Evolutionary conservation across 1,140 invertebrate species (phyloP), one percentile per base, ranked within the genome.

Genomic region (Ridgeia piscesae): DNA sequence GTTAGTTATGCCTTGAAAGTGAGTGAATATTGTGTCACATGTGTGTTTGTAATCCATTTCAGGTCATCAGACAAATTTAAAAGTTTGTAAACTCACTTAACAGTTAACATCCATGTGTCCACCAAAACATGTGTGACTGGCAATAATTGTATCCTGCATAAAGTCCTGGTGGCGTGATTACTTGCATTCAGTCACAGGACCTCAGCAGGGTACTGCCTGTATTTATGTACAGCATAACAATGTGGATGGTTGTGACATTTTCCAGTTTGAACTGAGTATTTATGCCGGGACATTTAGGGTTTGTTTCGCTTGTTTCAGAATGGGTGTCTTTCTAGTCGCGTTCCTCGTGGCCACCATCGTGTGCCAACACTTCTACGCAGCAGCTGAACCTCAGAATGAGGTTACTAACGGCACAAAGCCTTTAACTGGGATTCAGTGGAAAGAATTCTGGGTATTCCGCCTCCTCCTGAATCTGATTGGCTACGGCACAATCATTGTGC

Each of bases 401-500:
- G 33, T 14, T 14, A 90, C 17, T 34, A 14, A 35, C 17, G 17
- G 17, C 89, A 9, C 17, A 31, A 77, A 31, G 14, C 11, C 8
- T 21, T 21, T 31, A 21, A 77, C 58, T 21, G 17, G 27, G 58
- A 77, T 77, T 77, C 58, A 77, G 34, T 94, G 92, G 92, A 93
- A 94, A 50, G 95, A 97, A 94, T 97, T 96, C 94, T 99, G 98
- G 98, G 94, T 98, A 11, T 96, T 98, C 93, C 97, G 97, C 93
- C 96, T 95, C 95, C 9, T 94, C 0, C 92, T 98, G 33, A 99
- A 99, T 96, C 96, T 98, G 89, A 96, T 98, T 58, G 98, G 98
- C n/a, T 99, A 99, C 96, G 97, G 97, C 4, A 98, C 98, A 35
- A 97, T 99, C 93, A 97, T 99, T 95, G 95, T 99, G 91, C 98